Percentiles rank a stretch among this genome's conserved stretches.
Evolutionary conservation across 2,797 vertebrate genomes (phyloP).

Genomic region (Chromis chromis): DNA sequence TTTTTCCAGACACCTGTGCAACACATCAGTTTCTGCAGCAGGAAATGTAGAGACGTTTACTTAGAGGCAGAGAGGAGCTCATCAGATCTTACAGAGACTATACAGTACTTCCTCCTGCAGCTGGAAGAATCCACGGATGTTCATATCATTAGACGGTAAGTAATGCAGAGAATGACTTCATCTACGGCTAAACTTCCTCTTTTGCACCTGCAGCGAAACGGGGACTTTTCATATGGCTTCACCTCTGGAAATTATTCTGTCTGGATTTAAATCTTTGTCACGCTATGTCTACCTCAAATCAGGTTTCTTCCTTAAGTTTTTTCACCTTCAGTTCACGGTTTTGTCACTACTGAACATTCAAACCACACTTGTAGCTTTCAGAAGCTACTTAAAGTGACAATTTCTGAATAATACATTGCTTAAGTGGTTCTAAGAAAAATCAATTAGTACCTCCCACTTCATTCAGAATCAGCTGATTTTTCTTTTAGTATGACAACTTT

Average conservation of each 20-base stretch:
- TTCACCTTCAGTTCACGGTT: neutral
- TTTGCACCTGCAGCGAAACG: slow-evolving; percentile 59
- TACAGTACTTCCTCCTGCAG: slow-evolving; percentile 39
- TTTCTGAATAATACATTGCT: neutral
- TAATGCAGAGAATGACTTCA: slow-evolving; percentile 50
- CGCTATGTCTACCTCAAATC: slow-evolving; percentile 28
- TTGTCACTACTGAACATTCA: slow-evolving; percentile 7
- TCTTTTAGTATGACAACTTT: too few relatives aligned
- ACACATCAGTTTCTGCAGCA: slow-evolving; percentile 58
- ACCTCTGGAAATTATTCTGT: slow-evolving; percentile 48
- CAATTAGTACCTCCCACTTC: too few relatives aligned
- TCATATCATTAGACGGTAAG: slow-evolving; percentile 42
- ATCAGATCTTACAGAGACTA: slow-evolving; percentile 40
- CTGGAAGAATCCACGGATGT: slow-evolving; percentile 42
- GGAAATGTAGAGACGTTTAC: slow-evolving; percentile 22
- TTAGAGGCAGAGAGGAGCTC: slow-evolving; percentile 10
- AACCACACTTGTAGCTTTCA: neutral
- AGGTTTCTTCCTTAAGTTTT: slow-evolving; percentile 4
- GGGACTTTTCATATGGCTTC: slow-evolving; percentile 33
- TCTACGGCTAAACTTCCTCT: slow-evolving; percentile 43
- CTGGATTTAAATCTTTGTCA: slow-evolving; percentile 31
- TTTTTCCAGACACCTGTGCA: slow-evolving; percentile 72
- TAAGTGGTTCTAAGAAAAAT: too few relatives aligned
- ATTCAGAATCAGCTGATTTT: too few relatives aligned
- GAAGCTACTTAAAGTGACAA: neutral